A percentile compares a stretch with the other conserved stretches of the same genome.
phyloP scores from a whole-genome alignment of 2,888 invertebrate species.

The Salticus scenicus region DNA sequence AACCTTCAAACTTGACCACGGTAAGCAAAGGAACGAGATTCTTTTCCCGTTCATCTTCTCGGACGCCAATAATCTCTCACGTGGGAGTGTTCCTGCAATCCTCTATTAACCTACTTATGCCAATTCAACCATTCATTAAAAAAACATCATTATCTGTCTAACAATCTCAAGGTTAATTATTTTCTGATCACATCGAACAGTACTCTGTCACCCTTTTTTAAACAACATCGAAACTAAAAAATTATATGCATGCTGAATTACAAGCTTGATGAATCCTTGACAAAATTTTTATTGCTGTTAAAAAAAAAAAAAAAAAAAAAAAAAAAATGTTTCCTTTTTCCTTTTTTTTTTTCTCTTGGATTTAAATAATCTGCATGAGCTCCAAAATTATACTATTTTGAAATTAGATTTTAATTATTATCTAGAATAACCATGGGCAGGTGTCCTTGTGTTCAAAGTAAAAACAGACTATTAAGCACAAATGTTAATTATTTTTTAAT shows the following conservation, averaged over 20 bases:
- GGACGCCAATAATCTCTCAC: background rate
- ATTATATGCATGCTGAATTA: too few species aligned
- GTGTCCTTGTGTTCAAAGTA: too few species aligned
- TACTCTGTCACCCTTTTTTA: background rate
- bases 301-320: background rate
- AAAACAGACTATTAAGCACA: too few species aligned
- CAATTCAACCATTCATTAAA: slow-evolving; percentile 44
- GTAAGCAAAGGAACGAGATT: background rate
- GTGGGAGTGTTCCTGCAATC: background rate
- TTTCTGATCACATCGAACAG: too few species aligned
- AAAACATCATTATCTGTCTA: slow-evolving; percentile 1
- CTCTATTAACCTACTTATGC: slow-evolving; percentile 55
- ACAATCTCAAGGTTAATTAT: background rate
- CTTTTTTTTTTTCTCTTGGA: background rate
- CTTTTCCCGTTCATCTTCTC: background rate
- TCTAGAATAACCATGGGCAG: too few species aligned
- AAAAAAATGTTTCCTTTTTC: background rate
- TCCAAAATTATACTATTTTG: too few species aligned
- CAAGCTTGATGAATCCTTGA: background rate
- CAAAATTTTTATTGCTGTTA: background rate
- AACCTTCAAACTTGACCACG: slow-evolving; percentile 17
- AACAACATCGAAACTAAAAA: too few species aligned
- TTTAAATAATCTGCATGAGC: too few species aligned
- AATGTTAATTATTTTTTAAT: too few species aligned
- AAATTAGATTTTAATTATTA: too few species aligned